Evolutionary conservation across 2,113 vertebrate genomes (phyloP).

Genomic region (Apodemus speciosus): DNA sequence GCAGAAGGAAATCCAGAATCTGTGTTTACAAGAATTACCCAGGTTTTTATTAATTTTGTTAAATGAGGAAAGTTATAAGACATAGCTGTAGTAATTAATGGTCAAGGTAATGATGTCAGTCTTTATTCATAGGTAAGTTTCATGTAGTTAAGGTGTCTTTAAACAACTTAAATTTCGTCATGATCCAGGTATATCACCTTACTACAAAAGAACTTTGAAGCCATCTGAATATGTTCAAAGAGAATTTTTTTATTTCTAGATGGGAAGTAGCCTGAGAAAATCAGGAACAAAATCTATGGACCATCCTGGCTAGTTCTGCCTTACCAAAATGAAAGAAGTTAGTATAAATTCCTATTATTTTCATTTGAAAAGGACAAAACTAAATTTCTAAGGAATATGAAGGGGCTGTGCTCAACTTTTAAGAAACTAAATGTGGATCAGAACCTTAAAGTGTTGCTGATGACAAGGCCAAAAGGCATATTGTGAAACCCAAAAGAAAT

Average conservation of each 20-base stretch:
- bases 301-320: neutral
- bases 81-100: neutral
- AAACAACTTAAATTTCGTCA: neutral
- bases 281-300: neutral
- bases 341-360: neutral
- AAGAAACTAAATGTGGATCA: neutral
- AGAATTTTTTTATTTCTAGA: neutral
- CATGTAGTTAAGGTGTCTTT: neutral
- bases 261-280: neutral
- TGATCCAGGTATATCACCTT: too few relatives aligned
- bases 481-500: neutral
- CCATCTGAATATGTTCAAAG: neutral
- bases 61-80: neutral
- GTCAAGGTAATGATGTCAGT: neutral
- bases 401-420: neutral
- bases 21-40: neutral
- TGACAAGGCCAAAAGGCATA: neutral
- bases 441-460: neutral
- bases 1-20: neutral
- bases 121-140: neutral
- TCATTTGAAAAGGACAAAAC: neutral
- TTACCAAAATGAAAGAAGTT: neutral
- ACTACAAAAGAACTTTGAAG: neutral
- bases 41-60: neutral
- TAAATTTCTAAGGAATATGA: neutral